Evolutionary conservation across 2,113 vertebrate species (phyloP), one percentile per base, ranked within the genome.

Genomic region (Clarias macrocephalus): DNA sequence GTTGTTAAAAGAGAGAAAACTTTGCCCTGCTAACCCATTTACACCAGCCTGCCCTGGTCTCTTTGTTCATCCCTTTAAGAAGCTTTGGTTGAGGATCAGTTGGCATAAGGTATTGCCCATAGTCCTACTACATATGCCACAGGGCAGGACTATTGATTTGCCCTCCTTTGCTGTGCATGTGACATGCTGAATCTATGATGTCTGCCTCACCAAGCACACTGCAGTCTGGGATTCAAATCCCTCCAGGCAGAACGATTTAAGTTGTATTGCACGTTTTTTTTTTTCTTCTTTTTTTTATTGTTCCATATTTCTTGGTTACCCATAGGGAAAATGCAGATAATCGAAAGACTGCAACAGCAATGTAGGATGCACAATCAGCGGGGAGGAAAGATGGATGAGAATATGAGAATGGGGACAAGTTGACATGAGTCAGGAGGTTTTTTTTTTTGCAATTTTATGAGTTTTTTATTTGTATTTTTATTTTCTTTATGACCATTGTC

Each of bases 151-250:
- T 93, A 93, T 95, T 90, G 92, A 93, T 94, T 92, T 92, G 87
- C 90, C 37, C 89, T 91, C 88, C 54, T 13, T 79, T 80, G 91
- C 85, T 90, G 91, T 89, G 88, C 87, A 88, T 91, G 90, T 93
- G 90, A 91, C 89, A 88, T 89, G 90, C 91, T 91, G 88, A 85
- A 88, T 91, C 80, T 90, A 86, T 90, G 91, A 93, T 90, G 88
- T 91, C 91, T 90, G 87, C 88, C 91, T 92, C 73, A 91, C 92
- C 91, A 91, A 92, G 28, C 60, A 90, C 86, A 92, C 93, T 92
- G 89, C 77, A 90, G 91, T 91, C 91, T 90, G 90, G 82, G 6
- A 91, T 93, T 94, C 87, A 91, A 91, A 92, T 92, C 93, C 91
- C 92, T 48, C 73, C 30, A 91, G 92, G 93, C 91, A 92, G 85